Conservation (phyloP, 2,888 invertebrate species). For the Diplazon laetatorius region DNA sequence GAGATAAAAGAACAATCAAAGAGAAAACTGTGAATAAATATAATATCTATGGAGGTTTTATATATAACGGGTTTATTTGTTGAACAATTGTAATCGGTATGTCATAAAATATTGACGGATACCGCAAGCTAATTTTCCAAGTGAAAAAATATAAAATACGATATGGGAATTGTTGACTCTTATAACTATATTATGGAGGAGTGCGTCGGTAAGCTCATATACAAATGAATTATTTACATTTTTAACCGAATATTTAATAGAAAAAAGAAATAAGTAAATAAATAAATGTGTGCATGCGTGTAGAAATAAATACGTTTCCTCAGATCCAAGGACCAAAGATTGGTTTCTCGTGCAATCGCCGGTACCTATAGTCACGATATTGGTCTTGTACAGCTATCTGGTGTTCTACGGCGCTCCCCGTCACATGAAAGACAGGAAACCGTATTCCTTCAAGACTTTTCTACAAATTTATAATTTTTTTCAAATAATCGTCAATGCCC, state of each 20-base stretch:
- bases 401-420: conserved; percentile 86
- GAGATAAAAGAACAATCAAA: not conserved
- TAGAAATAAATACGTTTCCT: conserved; percentile 58
- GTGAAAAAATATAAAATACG: not conserved
- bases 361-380: conserved; percentile 83
- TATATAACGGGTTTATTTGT: not conserved
- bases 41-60: not conserved
- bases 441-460: conserved; percentile 86
- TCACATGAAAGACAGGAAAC: conserved; percentile 88
- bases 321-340: conserved; percentile 86
- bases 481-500: conserved; percentile 83
- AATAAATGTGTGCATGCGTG: not conserved
- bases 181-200: conserved; percentile 64
- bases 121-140: not conserved
- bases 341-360: conserved; percentile 87
- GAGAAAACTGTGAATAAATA: not conserved
- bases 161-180: conserved; percentile 58
- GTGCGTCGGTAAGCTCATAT: conserved; percentile 60
- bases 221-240: not conserved
- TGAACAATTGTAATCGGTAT: not conserved
- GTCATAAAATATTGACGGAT: not conserved
- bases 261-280: conserved; percentile 22
- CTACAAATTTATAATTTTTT: conserved; percentile 91
- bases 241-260: not conserved
- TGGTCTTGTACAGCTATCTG: conserved; percentile 84